A percentile compares a stretch with the other conserved stretches of the same genome.
phyloP scores from a whole-genome alignment of 2,113 vertebrate species.

The Baryphthengus martii region DNA sequence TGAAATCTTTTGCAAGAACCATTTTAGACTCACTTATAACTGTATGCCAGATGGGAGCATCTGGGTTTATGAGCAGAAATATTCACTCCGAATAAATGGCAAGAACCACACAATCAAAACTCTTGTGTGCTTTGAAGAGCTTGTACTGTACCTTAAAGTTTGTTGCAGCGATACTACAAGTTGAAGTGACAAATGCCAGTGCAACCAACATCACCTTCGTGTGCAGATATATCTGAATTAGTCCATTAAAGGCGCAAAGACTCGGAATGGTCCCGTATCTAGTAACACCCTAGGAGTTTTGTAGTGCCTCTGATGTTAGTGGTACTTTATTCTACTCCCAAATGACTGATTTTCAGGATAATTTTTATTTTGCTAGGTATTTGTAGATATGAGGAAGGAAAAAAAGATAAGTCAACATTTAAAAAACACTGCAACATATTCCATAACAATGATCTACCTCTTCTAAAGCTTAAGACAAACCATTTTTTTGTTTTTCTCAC shows the following conservation, averaged over 20 bases:
- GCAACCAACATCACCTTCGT: neutral
- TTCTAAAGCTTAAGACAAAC: neutral
- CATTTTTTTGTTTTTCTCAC: neutral
- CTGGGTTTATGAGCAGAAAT: constrained; percentile 1
- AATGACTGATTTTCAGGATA: neutral
- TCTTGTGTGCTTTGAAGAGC: neutral
- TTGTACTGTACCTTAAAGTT: neutral
- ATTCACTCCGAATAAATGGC: neutral
- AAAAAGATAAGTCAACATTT: neutral
- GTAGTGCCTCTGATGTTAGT: neutral
- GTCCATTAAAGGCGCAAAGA: neutral
- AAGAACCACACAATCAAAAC: neutral
- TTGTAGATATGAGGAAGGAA: neutral
- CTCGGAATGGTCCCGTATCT: neutral
- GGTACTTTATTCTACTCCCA: neutral
- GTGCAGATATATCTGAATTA: neutral
- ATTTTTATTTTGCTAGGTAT: neutral
- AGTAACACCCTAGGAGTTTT: neutral
- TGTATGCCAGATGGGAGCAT: neutral
- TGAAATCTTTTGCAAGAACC: neutral
- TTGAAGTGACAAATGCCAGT: neutral
- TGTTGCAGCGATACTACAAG: neutral
- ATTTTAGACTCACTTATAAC: neutral
- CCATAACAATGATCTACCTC: neutral
- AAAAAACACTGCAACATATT: neutral